phyloP scores from a whole-genome alignment of 2,797 vertebrate genomes.

The Iguana delicatissima region DNA sequence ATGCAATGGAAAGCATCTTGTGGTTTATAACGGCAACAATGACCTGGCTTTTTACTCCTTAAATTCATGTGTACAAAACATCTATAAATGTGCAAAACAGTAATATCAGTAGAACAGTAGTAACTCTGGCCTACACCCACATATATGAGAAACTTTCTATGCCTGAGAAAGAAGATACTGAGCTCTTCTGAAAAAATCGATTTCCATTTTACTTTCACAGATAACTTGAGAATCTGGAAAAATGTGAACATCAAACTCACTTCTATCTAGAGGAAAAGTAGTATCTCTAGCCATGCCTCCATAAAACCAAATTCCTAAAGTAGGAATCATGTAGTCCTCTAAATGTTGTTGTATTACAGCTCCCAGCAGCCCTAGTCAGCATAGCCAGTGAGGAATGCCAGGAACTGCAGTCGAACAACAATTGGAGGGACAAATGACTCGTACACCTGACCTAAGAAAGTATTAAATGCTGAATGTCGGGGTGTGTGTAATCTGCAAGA shows the following conservation, averaged over 20 bases:
- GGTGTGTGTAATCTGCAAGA: no score
- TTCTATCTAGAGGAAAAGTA: background rate
- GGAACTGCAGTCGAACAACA: no score
- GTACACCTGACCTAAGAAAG: no score
- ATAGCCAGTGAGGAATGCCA: no score
- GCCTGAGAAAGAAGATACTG: background rate
- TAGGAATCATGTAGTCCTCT: no score
- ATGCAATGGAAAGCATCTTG: background rate
- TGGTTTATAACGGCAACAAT: background rate
- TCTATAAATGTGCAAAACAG: background rate
- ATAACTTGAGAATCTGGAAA: background rate
- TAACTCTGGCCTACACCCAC: background rate
- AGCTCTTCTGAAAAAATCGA: background rate
- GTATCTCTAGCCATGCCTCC: background rate
- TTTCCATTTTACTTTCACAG: conserved; percentile 7
- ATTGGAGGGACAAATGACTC: no score
- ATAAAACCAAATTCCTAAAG: background rate
- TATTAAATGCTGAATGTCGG: no score
- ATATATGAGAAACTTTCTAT: background rate
- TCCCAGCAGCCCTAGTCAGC: no score
- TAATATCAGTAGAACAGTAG: background rate
- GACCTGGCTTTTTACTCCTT: background rate
- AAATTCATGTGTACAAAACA: background rate
- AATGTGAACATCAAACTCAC: background rate
- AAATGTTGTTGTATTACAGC: no score